Base-by-base conservation (phyloP, 2,113 vertebrate genomes). In the Recurvirostra avosetta region DNA sequence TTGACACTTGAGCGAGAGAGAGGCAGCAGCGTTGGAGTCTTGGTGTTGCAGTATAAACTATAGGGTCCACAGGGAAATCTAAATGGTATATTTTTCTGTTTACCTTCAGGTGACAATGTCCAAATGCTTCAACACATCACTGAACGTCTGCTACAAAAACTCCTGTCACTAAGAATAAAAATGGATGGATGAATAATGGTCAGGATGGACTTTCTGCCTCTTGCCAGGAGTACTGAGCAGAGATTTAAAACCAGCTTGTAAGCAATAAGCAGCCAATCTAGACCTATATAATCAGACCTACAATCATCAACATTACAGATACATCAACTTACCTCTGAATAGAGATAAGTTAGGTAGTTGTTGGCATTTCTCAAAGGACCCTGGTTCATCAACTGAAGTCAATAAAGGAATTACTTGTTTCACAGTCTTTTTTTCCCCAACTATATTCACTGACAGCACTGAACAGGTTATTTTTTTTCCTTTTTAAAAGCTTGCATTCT, bases 81-180 rank as follows among this genome's bases (percentile, higher is more conserved):
- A 92, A 93, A 88, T 29, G 56, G 85, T 75, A 63, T 95, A 16
- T 86, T 97, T 97, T 94, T 70, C 95, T 88, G 94, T 95, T 97
- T 94, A 94, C 92, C 95, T 97, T 86, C 82, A 81, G 80, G 86
- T 95, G 93, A 96, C 94, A 92, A 80, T 11, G 80, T 97, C 91
- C 93, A 97, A 98, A 86, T 27, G 56, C 90, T 94, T 94, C 91
- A 91, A 92, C 75, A 65, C 79, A 94, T 83, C 96, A 91, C 45
- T 55, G 81, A 95, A 70, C 1, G 4, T 34, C 86, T 78, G 78
- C 67, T 91, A 96, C 73, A 95, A 92, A 95, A 96, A 86, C 41
- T 70, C 82, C 91, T 92, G 58, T 96, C 95, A 94, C 36, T 26
- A 86, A 65, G 38, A 90, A 86, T 85, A 77, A 94, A 92, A 97